A percentile compares a stretch with the other conserved stretches of the same genome.
These are phyloP conservation scores for Thamnaconus septentrionalis DNA, from an alignment of 2,113 vertebrate species.

Conservation along the genomic window DNA sequence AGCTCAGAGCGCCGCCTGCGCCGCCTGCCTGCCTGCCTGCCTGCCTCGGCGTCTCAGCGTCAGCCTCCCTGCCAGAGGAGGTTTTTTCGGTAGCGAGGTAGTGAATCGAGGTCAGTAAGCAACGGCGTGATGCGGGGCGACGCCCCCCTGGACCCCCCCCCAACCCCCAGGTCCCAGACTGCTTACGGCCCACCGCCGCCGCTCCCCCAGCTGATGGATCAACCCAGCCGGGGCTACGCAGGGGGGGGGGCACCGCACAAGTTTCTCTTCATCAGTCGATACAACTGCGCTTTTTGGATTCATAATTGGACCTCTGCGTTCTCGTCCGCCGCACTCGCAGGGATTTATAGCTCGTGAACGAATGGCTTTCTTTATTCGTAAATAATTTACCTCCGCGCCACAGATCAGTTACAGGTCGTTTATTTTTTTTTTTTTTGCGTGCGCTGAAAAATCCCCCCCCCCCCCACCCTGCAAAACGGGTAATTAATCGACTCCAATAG, in stretches of 20 bases:
- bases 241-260: constrained; percentile 1
- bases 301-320: too few relatives aligned
- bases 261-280: background rate
- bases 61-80: constrained; percentile 16
- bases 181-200: constrained; percentile 23
- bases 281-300: too few relatives aligned
- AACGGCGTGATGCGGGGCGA: constrained; percentile 46
- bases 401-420: background rate
- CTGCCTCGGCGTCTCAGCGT: constrained; percentile 14
- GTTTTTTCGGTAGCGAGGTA: constrained; percentile 11
- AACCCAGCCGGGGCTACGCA: constrained; percentile 31
- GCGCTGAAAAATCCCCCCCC: constrained; percentile 1
- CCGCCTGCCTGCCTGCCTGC: too few relatives aligned
- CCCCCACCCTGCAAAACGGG: background rate
- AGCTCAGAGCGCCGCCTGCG: background rate
- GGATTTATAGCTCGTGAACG: background rate
- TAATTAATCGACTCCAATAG: constrained; percentile 1
- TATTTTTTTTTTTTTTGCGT: background rate
- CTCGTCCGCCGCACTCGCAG: background rate
- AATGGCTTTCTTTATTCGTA: background rate
- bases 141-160: constrained; percentile 46
- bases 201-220: constrained; percentile 47
- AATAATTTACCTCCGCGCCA: background rate
- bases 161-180: constrained; percentile 33
- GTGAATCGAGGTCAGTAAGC: constrained; percentile 62